Evolutionary conservation across 30 jellyfish, hydroid and myxozoan genomes (phyloP).

Genomic region (Cassiopea andromeda): DNA sequence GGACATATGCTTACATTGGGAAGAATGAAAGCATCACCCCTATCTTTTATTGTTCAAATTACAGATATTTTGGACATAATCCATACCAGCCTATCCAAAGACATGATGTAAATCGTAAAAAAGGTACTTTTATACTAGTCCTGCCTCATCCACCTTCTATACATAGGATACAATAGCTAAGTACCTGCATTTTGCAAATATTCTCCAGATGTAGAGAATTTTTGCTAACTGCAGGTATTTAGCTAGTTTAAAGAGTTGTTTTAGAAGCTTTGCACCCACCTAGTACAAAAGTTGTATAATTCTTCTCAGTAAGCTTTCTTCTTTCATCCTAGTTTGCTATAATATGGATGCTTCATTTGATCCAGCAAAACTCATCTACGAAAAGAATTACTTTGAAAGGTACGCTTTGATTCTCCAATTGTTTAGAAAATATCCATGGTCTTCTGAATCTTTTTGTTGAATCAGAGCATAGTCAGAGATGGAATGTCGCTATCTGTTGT

Average conservation of each 20-base stretch:
- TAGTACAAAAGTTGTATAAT: background rate
- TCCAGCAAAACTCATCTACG: slow-evolving; percentile 9
- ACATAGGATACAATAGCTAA: too few relatives aligned
- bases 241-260: too few relatives aligned
- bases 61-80: background rate
- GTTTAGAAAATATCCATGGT: background rate
- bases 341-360: slow-evolving; percentile 19
- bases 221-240: too few relatives aligned
- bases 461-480: background rate
- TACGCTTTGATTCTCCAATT: background rate
- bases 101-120: background rate
- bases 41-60: slow-evolving; percentile 33
- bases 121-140: background rate
- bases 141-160: too few relatives aligned
- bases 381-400: slow-evolving; percentile 66
- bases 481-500: too few relatives aligned
- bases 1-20: slow-evolving; percentile 40
- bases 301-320: background rate
- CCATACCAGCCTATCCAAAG: background rate
- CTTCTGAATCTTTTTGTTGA: background rate
- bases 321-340: slow-evolving; percentile 13
- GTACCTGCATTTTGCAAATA: too few relatives aligned
- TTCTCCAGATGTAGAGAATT: too few relatives aligned
- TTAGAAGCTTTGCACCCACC: too few relatives aligned
- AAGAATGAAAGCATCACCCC: slow-evolving; percentile 19